Conservation (phyloP, 2,797 vertebrate genomes). For the Choloepus didactylus region DNA sequence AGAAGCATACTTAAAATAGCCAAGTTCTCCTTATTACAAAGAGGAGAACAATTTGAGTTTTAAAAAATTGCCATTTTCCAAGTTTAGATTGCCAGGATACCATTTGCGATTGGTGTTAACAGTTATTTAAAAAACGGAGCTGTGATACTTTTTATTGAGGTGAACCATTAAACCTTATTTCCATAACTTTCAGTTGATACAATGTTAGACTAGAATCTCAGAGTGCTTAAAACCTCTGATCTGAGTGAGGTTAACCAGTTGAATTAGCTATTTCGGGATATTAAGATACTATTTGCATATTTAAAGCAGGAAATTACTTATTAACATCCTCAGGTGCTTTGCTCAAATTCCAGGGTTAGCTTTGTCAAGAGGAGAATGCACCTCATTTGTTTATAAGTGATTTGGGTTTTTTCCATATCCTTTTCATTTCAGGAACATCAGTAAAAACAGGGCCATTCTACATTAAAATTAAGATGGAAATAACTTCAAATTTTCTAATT, state of each 20-base stretch:
- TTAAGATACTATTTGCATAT: background rate
- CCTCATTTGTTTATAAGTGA: background rate
- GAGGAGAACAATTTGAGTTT: slow-evolving; percentile 48
- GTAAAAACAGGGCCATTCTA: background rate
- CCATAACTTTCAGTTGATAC: background rate
- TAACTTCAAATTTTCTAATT: background rate
- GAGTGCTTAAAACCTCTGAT: background rate
- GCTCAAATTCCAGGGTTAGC: background rate
- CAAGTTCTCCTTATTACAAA: slow-evolving; percentile 27
- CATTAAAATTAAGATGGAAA: background rate
- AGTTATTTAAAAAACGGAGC: slow-evolving; percentile 66
- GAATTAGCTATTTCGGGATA: background rate
- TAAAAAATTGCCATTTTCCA: slow-evolving; percentile 21
- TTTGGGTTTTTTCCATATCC: background rate
- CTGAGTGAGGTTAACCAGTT: background rate
- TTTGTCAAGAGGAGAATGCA: background rate
- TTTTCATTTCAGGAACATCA: background rate
- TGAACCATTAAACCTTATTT: slow-evolving; percentile 54
- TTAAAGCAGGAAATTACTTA: slow-evolving; percentile 21
- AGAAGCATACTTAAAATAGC: slow-evolving; percentile 62
- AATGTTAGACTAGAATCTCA: background rate
- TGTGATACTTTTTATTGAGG: slow-evolving; percentile 55
- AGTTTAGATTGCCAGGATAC: slow-evolving; percentile 57
- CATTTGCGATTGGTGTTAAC: slow-evolving; percentile 56
- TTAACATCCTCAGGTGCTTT: background rate